phyloP scores from a whole-genome alignment of 2,113 vertebrate genomes.

The Xenopus laevis region DNA sequence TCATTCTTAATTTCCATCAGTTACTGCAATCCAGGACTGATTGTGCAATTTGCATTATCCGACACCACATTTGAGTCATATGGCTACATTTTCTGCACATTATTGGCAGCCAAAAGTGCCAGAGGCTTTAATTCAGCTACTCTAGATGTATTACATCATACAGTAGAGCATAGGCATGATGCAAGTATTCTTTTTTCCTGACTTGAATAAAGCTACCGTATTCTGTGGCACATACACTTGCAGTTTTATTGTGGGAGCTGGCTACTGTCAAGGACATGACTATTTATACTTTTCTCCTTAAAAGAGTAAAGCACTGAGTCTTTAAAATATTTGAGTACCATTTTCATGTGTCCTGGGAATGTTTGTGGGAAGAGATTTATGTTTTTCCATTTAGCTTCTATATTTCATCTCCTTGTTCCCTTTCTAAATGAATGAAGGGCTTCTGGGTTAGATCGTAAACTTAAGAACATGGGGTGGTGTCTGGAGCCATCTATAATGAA shows the following conservation, averaged over 20 bases:
- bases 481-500: constrained; percentile 23
- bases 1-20: too few relatives aligned
- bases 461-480: constrained; percentile 32
- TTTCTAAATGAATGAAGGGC: constrained; percentile 36
- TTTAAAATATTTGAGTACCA: neutral
- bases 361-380: constrained; percentile 25
- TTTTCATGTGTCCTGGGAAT: neutral
- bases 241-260: neutral
- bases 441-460: constrained; percentile 40
- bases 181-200: neutral
- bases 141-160: neutral
- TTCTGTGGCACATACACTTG: neutral
- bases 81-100: neutral
- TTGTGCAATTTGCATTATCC: neutral
- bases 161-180: neutral
- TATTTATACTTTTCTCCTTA: neutral
- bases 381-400: constrained; percentile 39
- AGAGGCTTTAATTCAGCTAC: neutral
- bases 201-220: neutral
- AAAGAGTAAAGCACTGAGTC: neutral
- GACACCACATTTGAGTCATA: neutral
- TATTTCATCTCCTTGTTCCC: constrained; percentile 38
- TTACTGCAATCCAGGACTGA: too few relatives aligned
- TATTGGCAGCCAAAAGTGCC: neutral
- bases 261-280: too few relatives aligned